These are phyloP conservation scores for Lithobates sylvaticus DNA, from an alignment of 2,797 vertebrate genomes.

Conservation along the genomic window DNA sequence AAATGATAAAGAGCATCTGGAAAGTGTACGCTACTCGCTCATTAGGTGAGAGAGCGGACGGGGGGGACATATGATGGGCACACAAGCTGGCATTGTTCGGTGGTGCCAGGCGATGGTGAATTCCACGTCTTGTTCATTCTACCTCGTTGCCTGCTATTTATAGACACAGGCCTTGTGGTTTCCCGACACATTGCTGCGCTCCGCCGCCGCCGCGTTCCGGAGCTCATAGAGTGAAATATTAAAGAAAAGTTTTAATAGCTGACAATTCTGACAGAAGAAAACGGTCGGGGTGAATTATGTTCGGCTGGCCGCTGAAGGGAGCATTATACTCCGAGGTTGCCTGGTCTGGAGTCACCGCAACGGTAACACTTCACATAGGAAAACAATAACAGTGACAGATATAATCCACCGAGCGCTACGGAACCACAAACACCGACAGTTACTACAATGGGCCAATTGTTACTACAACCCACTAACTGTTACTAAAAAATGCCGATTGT, in stretches of 20 bases:
- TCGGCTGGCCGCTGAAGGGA: neutral
- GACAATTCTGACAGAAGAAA: conserved; percentile 23
- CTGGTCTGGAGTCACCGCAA: neutral
- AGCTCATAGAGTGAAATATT: conserved; percentile 51
- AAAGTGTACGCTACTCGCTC: neutral
- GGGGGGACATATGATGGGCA: neutral
- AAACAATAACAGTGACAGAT: neutral
- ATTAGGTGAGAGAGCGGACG: neutral
- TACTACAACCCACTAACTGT: neutral
- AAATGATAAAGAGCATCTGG: conserved; percentile 32
- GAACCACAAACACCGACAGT: neutral
- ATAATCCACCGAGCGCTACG: too few relatives aligned
- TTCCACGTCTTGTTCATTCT: neutral
- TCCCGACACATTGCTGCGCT: neutral
- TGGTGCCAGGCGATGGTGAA: neutral
- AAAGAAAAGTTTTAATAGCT: conserved; percentile 44
- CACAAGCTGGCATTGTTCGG: conserved; percentile 18
- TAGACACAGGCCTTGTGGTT: neutral
- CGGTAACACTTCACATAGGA: neutral
- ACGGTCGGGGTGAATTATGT: conserved; percentile 5
- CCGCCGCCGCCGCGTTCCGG: neutral
- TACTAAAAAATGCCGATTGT: neutral
- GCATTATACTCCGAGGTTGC: neutral
- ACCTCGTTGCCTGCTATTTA: conserved; percentile 5
- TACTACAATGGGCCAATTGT: too few relatives aligned